Evolutionary conservation across 2,797 vertebrate genomes (phyloP).

Genomic region (Argya squamiceps): DNA sequence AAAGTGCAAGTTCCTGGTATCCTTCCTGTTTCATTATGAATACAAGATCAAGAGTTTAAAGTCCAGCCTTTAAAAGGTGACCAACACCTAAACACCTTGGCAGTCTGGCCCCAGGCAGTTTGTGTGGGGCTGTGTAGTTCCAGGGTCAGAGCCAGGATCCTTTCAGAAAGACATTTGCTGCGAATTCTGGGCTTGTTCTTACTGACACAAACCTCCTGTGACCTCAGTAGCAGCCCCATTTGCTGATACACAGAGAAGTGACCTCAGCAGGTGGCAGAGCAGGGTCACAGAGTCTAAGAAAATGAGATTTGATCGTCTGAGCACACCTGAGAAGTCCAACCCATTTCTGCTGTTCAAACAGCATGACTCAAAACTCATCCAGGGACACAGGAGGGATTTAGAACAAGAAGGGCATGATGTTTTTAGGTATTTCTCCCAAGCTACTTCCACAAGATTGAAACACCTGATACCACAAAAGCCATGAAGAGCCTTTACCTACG

Average conservation of each 20-base stretch:
- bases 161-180: not conserved
- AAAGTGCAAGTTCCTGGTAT: constrained; percentile 1
- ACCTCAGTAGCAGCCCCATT: not conserved
- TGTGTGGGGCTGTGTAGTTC: not conserved
- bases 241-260: not conserved
- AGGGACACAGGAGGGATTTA: not conserved
- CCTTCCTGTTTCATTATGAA: constrained; percentile 5
- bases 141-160: not conserved
- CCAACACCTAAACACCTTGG: not conserved
- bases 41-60: constrained; percentile 8
- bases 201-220: not conserved
- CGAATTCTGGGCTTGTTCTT: not conserved
- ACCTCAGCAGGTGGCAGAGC: not conserved
- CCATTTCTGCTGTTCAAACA: not conserved
- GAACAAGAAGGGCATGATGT: not conserved
- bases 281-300: not conserved
- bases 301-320: not conserved
- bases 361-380: not conserved
- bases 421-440: not conserved
- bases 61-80: not conserved
- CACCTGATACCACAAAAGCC: not conserved
- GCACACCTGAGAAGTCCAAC: not conserved
- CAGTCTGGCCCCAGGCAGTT: not conserved
- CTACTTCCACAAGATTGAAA: not conserved
- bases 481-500: not conserved